A percentile compares a stretch with the other conserved stretches of the same genome.
Conservation (phyloP, 2,797 vertebrate species). For the Thripadectes ignobilis region DNA sequence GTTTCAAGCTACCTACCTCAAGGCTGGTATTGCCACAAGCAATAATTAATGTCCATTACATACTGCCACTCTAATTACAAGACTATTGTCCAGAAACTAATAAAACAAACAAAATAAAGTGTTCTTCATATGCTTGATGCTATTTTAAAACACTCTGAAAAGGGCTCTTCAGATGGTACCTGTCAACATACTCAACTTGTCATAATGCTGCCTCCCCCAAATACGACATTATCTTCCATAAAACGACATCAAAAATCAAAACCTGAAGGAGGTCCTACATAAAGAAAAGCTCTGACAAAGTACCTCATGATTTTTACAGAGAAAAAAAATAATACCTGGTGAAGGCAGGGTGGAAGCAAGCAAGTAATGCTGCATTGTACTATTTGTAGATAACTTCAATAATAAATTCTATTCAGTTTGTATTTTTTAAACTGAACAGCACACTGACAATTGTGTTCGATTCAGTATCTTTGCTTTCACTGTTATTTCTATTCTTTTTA, state of each 20-base stretch:
- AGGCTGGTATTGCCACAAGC: background rate
- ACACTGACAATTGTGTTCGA: rapidly evolving
- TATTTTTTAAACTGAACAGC: background rate
- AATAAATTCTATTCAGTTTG: background rate
- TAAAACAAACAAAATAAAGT: background rate
- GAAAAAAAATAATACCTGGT: background rate
- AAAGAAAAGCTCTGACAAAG: background rate
- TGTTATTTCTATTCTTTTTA: background rate
- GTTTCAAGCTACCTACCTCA: background rate
- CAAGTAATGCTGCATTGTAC: background rate
- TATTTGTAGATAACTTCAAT: background rate
- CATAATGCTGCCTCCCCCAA: background rate
- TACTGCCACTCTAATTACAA: background rate
- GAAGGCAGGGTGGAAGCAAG: background rate
- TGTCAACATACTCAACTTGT: background rate
- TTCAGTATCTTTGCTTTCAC: background rate
- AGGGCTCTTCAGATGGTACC: background rate
- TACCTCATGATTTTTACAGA: background rate
- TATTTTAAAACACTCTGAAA: background rate
- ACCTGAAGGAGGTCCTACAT: background rate
- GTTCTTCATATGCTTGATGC: background rate
- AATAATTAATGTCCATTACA: background rate
- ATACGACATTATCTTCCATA: background rate
- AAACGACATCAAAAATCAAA: background rate
- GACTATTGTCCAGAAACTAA: background rate